These are phyloP conservation scores for Microtus montanus DNA, from an alignment of 2,113 vertebrate species.

Conservation along the genomic window DNA sequence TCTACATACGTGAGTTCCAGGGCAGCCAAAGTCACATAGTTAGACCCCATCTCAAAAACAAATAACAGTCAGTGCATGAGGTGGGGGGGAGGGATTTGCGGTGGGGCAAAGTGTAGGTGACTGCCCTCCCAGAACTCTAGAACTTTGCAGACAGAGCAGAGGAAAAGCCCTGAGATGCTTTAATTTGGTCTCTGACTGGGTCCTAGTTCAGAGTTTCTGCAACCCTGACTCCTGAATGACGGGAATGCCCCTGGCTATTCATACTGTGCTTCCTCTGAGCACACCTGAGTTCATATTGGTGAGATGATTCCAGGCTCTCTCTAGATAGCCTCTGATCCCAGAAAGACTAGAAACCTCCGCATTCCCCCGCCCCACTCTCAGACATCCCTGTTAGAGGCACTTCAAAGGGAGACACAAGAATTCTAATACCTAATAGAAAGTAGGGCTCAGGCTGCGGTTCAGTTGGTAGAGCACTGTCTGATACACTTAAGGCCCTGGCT, in stretches of 20 bases:
- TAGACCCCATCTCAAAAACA: not conserved
- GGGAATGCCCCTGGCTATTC: not conserved
- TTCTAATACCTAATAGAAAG: not conserved
- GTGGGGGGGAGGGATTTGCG: too few relatives aligned
- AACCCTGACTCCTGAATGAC: not conserved
- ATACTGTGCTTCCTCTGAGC: not conserved
- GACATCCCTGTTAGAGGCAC: not conserved
- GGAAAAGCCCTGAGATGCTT: not conserved
- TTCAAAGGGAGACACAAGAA: not conserved
- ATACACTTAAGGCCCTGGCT: not conserved
- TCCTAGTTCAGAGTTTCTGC: not conserved
- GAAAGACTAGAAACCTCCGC: not conserved
- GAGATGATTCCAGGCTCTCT: not conserved
- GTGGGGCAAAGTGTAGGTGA: not conserved
- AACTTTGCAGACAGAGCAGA: not conserved
- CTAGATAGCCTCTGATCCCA: not conserved
- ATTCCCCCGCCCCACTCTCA: not conserved
- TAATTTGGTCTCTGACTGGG: not conserved
- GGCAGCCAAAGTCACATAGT: not conserved
- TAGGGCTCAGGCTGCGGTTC: not conserved
- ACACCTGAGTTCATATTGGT: not conserved
- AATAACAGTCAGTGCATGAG: not conserved
- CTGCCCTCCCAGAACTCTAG: not conserved
- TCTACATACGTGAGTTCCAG: not conserved
- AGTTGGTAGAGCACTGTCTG: not conserved